A percentile compares a stretch with the other conserved stretches of the same genome.
Evolutionary conservation across 2,888 invertebrate species (phyloP).

Genomic region (Andrena praecox): DNA sequence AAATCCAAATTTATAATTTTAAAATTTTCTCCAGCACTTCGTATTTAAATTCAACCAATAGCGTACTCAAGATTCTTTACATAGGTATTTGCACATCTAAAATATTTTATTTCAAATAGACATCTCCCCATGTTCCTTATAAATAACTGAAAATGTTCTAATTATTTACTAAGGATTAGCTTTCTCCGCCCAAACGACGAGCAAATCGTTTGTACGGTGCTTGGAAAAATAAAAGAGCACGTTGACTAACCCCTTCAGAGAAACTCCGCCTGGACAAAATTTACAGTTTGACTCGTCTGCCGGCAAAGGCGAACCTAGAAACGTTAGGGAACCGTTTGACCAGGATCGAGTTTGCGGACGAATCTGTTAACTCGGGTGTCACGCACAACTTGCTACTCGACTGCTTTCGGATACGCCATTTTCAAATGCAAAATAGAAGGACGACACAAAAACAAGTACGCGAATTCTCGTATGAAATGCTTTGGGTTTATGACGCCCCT

Average conservation of each 20-base stretch:
- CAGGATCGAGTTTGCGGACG: slow-evolving; percentile 11
- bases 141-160: not conserved
- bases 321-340: slow-evolving; percentile 45
- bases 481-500: not conserved
- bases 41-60: not conserved
- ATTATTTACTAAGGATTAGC: slow-evolving; percentile 3
- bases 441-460: not conserved
- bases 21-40: too few relatives aligned
- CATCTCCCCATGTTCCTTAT: not conserved
- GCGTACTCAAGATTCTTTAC: not conserved
- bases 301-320: slow-evolving; percentile 5
- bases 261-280: slow-evolving; percentile 9
- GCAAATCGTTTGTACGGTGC: slow-evolving; percentile 2
- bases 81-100: not conserved
- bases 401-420: slow-evolving; percentile 18
- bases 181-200: not conserved
- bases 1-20: too few relatives aligned
- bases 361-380: slow-evolving; percentile 44
- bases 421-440: not conserved
- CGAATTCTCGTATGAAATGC: slow-evolving; percentile 4
- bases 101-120: not conserved
- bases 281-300: slow-evolving; percentile 13
- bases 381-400: slow-evolving; percentile 20
- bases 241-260: slow-evolving; percentile 16
- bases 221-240: not conserved